Percentiles rank a stretch among this genome's conserved stretches.
Conservation (phyloP, 2,888 invertebrate species). For the Eristalis pertinax region DNA sequence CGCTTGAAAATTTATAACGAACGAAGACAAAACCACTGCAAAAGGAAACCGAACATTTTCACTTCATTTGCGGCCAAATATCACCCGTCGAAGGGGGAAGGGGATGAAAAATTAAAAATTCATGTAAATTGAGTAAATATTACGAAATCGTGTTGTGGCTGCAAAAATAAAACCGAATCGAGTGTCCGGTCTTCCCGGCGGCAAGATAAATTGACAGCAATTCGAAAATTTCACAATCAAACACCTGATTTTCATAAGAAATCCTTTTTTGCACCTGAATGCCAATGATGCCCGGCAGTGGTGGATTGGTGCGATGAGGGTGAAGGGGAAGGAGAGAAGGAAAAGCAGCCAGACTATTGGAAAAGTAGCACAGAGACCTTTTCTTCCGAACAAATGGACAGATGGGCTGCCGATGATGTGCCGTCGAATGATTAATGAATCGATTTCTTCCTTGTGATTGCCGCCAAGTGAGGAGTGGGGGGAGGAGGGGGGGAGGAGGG, state of each 20-base stretch:
- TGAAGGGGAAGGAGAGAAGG: constrained; percentile 9
- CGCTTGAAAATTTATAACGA: not conserved
- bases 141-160: constrained; percentile 51
- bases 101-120: constrained; percentile 54
- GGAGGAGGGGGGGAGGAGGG: not conserved
- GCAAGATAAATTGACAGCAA: constrained; percentile 50
- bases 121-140: constrained; percentile 60
- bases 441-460: constrained; percentile 8
- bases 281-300: not conserved
- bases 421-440: constrained; percentile 63
- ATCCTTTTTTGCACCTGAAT: constrained; percentile 17
- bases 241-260: constrained; percentile 25
- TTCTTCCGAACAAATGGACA: constrained; percentile 41
- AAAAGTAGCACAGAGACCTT: constrained; percentile 23
- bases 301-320: not conserved
- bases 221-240: constrained; percentile 51
- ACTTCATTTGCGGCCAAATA: constrained; percentile 64
- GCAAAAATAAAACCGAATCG: not conserved
- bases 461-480: not conserved
- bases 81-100: not conserved
- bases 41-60: constrained; percentile 35
- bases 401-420: constrained; percentile 43
- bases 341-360: not conserved
- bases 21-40: not conserved
- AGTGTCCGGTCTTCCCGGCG: not conserved